Conservation (phyloP, 2,888 invertebrate genomes). For the Epiblema foenella region DNA sequence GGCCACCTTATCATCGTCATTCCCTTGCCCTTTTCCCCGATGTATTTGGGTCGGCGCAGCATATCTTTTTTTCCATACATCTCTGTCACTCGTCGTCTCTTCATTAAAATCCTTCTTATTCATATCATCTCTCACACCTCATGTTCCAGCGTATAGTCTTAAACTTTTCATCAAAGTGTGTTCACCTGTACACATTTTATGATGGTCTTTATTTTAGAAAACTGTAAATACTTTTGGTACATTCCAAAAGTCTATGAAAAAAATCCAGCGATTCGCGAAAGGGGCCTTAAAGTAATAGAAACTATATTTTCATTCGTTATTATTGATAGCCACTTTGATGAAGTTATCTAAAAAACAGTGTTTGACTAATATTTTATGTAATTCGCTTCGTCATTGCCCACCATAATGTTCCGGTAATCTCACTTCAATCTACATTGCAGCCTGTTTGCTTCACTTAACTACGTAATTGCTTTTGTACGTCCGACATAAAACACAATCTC, state of each 20-base stretch:
- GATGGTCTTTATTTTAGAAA: neutral
- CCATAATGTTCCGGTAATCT: conserved; percentile 46
- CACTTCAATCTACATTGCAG: conserved; percentile 46
- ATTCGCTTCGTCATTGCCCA: conserved; percentile 36
- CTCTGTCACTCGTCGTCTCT: too few species aligned
- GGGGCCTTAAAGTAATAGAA: conserved; percentile 8
- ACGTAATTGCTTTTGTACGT: conserved; percentile 54
- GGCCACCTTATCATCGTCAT: too few species aligned
- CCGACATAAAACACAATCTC: conserved; percentile 48
- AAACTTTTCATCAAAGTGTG: neutral
- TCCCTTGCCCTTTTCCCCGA: too few species aligned
- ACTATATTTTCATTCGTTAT: neutral
- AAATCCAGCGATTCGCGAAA: too few species aligned
- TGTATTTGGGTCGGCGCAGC: too few species aligned
- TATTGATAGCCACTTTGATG: conserved; percentile 16
- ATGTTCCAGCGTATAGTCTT: too few species aligned
- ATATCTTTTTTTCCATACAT: too few species aligned
- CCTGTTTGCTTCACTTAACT: conserved; percentile 51
- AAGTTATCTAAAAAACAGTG: conserved; percentile 29
- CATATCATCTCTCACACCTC: too few species aligned
- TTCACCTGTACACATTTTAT: neutral
- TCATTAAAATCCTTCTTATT: too few species aligned
- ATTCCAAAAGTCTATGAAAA: too few species aligned
- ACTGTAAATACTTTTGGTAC: neutral
- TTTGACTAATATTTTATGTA: conserved; percentile 42